Conservation (phyloP, 2,888 invertebrate genomes). For the Ornithoptera alexandrae region DNA sequence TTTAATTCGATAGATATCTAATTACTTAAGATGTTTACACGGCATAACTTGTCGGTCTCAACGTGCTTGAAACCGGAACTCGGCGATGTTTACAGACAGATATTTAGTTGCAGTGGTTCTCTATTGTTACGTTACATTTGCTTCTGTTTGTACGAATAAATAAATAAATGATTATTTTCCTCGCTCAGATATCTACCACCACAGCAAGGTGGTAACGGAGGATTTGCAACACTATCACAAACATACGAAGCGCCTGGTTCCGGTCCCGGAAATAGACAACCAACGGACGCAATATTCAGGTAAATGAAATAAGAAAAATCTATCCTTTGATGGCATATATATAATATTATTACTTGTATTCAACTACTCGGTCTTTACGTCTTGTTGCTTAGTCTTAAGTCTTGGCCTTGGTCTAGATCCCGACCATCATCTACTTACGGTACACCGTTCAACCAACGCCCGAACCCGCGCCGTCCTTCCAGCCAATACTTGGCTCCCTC, state of each 20-base stretch:
- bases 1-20: too few species aligned
- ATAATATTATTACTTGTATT: not conserved
- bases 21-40: too few species aligned
- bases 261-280: slow-evolving; percentile 43
- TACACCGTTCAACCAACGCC: slow-evolving; percentile 47
- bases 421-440: slow-evolving; percentile 66
- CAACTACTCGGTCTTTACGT: too few species aligned
- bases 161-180: slow-evolving; percentile 2
- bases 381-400: too few species aligned
- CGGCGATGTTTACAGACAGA: not conserved
- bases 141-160: not conserved
- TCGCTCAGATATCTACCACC: slow-evolving; percentile 60
- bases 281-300: slow-evolving; percentile 61
- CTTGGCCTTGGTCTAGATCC: slow-evolving; percentile 36
- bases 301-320: slow-evolving; percentile 32
- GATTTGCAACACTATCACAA: slow-evolving; percentile 58
- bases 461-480: slow-evolving; percentile 34
- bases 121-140: not conserved
- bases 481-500: slow-evolving; percentile 39
- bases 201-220: slow-evolving; percentile 41
- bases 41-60: too few species aligned
- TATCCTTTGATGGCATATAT: not conserved
- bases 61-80: too few species aligned
- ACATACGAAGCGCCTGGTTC: slow-evolving; percentile 45
- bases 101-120: not conserved